Percentiles rank a stretch among this genome's conserved stretches.
These are phyloP conservation scores for Megalurothrips usitatus DNA, from an alignment of 2,888 invertebrate species.

Conservation along the genomic window DNA sequence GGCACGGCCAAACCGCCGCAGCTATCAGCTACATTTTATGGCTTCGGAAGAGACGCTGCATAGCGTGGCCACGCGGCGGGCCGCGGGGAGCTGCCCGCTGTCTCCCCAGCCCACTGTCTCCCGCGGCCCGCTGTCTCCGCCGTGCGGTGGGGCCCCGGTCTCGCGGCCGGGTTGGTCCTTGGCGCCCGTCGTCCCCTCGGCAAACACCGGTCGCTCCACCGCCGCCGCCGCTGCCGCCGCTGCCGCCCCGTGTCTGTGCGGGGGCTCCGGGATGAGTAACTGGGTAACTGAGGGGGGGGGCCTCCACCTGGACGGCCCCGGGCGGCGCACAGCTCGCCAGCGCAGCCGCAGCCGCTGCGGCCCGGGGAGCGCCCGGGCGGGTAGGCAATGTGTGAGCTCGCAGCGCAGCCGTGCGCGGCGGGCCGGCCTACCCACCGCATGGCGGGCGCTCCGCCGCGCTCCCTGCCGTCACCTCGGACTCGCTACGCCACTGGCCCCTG, in stretches of 20 bases:
- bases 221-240: not conserved
- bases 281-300: too few relatives aligned
- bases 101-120: too few relatives aligned
- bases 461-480: not conserved
- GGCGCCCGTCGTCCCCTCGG: not conserved
- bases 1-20: not conserved
- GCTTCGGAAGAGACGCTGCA: not conserved
- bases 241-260: not conserved
- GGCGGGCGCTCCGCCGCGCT: not conserved
- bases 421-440: not conserved
- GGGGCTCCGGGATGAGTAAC: too few relatives aligned
- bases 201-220: too few relatives aligned
- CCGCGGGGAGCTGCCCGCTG: not conserved
- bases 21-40: not conserved
- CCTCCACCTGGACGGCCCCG: too few relatives aligned
- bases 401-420: not conserved
- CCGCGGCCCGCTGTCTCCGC: too few relatives aligned
- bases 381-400: not conserved
- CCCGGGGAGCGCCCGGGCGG: not conserved
- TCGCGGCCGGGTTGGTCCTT: too few relatives aligned
- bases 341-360: not conserved
- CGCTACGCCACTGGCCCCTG: too few relatives aligned
- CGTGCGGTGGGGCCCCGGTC: too few relatives aligned
- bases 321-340: not conserved
- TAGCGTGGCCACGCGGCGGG: not conserved